Evolutionary conservation across 2,888 invertebrate species (phyloP).

Genomic region (Uloborus plumipes): DNA sequence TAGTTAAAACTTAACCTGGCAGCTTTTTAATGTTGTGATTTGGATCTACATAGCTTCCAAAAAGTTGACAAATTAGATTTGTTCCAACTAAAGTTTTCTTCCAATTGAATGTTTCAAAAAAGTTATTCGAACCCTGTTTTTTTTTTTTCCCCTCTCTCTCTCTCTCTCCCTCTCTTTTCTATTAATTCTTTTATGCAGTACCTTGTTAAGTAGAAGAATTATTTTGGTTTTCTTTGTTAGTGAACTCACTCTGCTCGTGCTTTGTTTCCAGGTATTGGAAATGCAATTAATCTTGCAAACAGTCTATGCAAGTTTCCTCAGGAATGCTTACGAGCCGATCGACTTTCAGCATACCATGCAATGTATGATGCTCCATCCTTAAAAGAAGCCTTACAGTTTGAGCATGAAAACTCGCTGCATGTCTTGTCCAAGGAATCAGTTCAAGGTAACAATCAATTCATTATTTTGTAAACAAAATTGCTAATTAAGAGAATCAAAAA

Average conservation of each 20-base stretch:
- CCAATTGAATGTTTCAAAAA: no score
- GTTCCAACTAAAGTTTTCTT: no score
- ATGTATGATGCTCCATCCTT: slow-evolving; percentile 79
- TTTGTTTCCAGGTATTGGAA: slow-evolving; percentile 75
- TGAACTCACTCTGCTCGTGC: not conserved
- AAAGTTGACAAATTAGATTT: no score
- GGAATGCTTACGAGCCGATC: slow-evolving; percentile 77
- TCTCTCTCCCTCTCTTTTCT: not conserved
- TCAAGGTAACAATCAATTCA: slow-evolving; percentile 67
- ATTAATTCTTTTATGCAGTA: not conserved
- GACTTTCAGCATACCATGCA: slow-evolving; percentile 77
- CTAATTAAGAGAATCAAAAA: no score
- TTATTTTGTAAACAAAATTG: no score
- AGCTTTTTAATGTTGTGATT: no score
- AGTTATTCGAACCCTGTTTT: no score
- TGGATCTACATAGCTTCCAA: no score
- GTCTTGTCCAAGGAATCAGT: slow-evolving; percentile 71
- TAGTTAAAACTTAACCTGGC: no score
- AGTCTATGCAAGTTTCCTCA: slow-evolving; percentile 84
- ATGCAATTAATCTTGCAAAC: slow-evolving; percentile 81
- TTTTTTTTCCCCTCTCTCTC: no score
- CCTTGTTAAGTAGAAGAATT: not conserved
- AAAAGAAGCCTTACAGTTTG: slow-evolving; percentile 79
- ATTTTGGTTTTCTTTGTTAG: no score
- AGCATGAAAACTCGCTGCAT: slow-evolving; percentile 76